These are phyloP conservation scores for pig (Sus scrofa) DNA, from an alignment of 2,113 vertebrate species.

Conservation along the genomic window DNA sequence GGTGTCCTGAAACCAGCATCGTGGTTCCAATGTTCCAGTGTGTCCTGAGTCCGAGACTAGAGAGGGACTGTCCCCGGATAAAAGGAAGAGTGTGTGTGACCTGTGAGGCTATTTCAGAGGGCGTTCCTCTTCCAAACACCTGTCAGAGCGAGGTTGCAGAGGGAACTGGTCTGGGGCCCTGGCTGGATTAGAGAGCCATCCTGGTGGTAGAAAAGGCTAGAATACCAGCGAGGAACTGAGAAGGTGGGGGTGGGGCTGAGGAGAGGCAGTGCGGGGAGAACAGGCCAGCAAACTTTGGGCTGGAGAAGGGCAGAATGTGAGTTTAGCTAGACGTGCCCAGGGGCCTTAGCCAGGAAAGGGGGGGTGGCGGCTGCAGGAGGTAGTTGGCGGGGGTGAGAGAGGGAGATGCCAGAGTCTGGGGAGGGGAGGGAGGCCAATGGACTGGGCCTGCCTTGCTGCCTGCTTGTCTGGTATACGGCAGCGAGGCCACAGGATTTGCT, in stretches of 20 bases:
- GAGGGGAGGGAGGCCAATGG: too few species aligned
- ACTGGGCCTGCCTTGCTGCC: too few species aligned
- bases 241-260: background rate
- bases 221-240: background rate
- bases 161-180: background rate
- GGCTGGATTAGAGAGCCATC: background rate
- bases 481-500: background rate
- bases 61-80: background rate
- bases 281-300: background rate
- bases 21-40: background rate
- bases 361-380: background rate
- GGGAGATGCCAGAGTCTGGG: too few species aligned
- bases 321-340: background rate
- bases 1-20: background rate
- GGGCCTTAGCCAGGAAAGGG: background rate
- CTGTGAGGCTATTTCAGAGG: background rate
- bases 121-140: background rate
- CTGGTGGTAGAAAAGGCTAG: background rate
- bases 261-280: rapidly evolving
- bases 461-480: background rate
- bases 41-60: conserved; percentile 23
- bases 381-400: background rate
- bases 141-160: background rate
- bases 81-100: conserved; percentile 46
- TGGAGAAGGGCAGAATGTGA: background rate